Evolutionary conservation across 2,113 vertebrate species (phyloP), one percentile per base, ranked within the genome.

Genomic region (Camelus dromedarius): DNA sequence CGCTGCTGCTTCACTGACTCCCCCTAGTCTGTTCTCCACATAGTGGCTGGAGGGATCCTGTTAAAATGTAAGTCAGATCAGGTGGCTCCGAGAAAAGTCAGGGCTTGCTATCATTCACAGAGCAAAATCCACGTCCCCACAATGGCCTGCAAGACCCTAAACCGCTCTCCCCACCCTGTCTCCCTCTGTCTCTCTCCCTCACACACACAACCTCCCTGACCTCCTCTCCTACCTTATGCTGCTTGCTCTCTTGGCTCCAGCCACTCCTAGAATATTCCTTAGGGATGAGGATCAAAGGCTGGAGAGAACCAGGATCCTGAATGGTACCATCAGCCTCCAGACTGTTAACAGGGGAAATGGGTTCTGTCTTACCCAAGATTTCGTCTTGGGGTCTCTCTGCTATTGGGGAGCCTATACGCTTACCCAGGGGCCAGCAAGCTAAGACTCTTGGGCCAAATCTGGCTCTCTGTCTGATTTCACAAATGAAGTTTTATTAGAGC

Each of bases 401-500:
- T 46, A 12, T 16, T 19, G 5, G 7, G 14, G 20, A 32, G 8
- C 4, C 67, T 56, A 0, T 66, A 20, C 16, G 50, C 14, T 76
- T n/a, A 26, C 52, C 8, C 95, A 69, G 19, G 20, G 18, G 8
- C 16, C 9, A 11, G 30, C 42, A 42, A 10, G 30, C 11, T 46
- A 70, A 62, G 30, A 16, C 42, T 42, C 13, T 50, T n/a, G 58
- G 12, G 42, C 19, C 66, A 85, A 54, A 67, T 81, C 46, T 52
- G 52, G 24, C 54, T 62, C 24, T 77, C 22, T 22, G 24, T 84
- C 22, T 22, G 32, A 19, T 85, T 87, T 90, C 80, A 9, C 50
- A 79, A 91, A 93, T 69, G 80, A 91, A 93, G 72, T 80, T 88
- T 95, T 95, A 64, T 84, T 69, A 66, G 58, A 48, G 75, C 50